Conservation (phyloP, 2,113 vertebrate genomes). For the Progne subis region DNA sequence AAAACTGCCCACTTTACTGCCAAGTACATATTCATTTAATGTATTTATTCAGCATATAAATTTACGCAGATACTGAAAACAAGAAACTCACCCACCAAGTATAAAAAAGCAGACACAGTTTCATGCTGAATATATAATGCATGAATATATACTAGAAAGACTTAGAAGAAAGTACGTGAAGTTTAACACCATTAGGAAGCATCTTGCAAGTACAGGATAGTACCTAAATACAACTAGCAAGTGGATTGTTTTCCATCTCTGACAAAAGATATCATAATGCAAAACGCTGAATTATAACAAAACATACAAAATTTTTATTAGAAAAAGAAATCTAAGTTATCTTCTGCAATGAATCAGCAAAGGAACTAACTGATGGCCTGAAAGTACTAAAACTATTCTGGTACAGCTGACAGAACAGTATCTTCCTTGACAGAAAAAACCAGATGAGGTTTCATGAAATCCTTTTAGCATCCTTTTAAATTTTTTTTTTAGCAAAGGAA, state of each 20-base stretch:
- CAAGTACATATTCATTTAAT: not conserved
- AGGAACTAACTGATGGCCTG: not conserved
- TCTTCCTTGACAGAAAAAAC: not conserved
- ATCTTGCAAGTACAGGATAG: not conserved
- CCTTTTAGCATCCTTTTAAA: not conserved
- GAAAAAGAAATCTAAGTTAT: not conserved
- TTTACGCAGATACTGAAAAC: not conserved
- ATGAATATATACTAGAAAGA: not conserved
- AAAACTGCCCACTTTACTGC: not conserved
- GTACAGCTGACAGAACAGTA: not conserved
- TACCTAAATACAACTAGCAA: not conserved
- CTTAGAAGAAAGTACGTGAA: not conserved
- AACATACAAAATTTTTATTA: not conserved
- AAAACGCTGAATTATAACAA: not conserved
- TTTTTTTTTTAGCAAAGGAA: not conserved
- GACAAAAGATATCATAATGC: not conserved
- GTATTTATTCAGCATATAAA: not conserved
- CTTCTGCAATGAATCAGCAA: not conserved
- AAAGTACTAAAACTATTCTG: not conserved
- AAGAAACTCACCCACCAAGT: not conserved
- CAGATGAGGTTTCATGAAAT: not conserved
- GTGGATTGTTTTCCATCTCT: not conserved
- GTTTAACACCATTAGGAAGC: not conserved
- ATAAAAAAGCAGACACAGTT: not conserved
- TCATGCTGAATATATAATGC: not conserved